Conservation (phyloP, 35 echinoderm and acorn worm genomes). For the Patiria miniata region DNA sequence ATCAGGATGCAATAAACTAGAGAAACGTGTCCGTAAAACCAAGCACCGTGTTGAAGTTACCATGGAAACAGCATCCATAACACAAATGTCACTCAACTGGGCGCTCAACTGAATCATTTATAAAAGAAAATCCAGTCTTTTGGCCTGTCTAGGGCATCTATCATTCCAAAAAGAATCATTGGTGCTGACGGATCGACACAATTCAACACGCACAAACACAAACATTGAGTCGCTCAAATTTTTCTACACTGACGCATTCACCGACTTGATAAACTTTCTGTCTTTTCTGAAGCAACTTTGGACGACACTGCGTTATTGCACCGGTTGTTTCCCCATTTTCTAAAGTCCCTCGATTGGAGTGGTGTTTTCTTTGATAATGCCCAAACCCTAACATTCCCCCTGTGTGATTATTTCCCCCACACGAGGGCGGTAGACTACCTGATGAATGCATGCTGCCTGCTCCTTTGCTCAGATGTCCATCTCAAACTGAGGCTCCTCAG, state of each 20-base stretch:
- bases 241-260: not conserved
- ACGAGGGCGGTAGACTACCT: conserved; percentile 29
- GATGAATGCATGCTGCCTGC: not conserved
- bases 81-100: no score
- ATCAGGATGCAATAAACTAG: no score
- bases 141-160: no score
- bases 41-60: no score
- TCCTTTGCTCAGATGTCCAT: not conserved
- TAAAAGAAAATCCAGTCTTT: no score
- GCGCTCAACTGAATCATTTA: no score
- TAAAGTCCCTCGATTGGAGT: not conserved
- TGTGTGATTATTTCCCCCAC: not conserved
- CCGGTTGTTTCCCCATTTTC: not conserved
- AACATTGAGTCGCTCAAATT: not conserved
- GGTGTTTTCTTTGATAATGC: not conserved
- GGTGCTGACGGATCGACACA: no score
- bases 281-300: not conserved
- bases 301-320: conserved; percentile 15
- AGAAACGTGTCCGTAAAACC: no score
- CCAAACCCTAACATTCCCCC: not conserved
- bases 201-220: not conserved
- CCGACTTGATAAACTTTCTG: not conserved
- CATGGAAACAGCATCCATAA: no score
- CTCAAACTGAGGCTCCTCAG: conserved; percentile 17
- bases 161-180: no score